Base-by-base conservation (phyloP, 2,797 vertebrate species). In the Columba guinea region DNA sequence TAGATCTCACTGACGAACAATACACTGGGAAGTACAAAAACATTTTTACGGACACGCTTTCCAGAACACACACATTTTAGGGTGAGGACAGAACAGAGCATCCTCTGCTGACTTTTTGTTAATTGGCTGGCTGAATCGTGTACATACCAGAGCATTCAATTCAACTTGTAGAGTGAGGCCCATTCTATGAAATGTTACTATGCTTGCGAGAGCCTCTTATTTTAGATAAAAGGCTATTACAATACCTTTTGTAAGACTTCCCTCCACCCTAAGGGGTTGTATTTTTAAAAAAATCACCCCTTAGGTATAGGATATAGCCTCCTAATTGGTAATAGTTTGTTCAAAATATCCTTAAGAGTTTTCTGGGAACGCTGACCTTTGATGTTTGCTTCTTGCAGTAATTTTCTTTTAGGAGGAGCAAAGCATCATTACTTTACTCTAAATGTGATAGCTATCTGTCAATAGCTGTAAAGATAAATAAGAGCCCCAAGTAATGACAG, bases 331-430 rank as follows among this genome's bases (percentile, higher is more conserved):
- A 86, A 86, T 15, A 78, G 53, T 27, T 85, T 75, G 20, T 78
- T 26, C 0, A 0, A 0, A 60, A 84, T 34, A 70, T 49, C 28
- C 52, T 63, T 3, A 62, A 90, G 65, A 73, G 13, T 51, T 63
- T 83, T 71, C 71, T 67, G 74, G 28, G 35, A 93, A 56, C 28
- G 37, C 22, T 71, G 79, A 94, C 93, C 85, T 86, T 86, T 93
- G 53, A 82, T 79, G 49, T 34, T 74, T 78, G 30, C 51, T 89
- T 32, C 64, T 89, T 76, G 70, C 30, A 87, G 52, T 41, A 90
- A 77, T 89, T 89, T 87, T n/a, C 28, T 74, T 90, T 81, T 52
- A 87, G 70, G 93, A 86, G 70, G n/a, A 89, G 52, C 84, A 95
- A 89, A 89, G 32, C 23, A 58, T 67, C 46, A 68, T 78, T 89